Conservation (phyloP, 2,888 invertebrate species). For the Trichopoda pennipes region DNA sequence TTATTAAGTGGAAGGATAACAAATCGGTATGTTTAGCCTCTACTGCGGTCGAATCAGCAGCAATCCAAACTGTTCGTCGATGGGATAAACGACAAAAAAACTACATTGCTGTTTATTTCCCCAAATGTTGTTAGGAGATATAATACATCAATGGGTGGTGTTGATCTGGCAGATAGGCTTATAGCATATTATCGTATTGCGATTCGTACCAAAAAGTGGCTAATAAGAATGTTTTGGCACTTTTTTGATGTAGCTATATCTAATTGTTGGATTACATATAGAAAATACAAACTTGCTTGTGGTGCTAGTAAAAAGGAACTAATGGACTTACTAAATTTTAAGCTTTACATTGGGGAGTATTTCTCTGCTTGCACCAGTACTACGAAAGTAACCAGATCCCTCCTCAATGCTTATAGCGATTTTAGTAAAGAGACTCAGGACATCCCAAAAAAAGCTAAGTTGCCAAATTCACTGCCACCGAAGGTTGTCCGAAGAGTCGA, state of each 20-base stretch:
- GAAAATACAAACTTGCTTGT: slow-evolving; percentile 7
- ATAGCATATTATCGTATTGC: too few relatives aligned
- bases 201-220: slow-evolving; percentile 3
- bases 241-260: slow-evolving; percentile 8
- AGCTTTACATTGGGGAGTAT: neutral
- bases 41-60: too few relatives aligned
- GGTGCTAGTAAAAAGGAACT: slow-evolving; percentile 2
- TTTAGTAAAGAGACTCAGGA: neutral
- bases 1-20: neutral
- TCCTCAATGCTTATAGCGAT: neutral
- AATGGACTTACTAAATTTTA: slow-evolving; percentile 8
- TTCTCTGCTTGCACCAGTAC: slow-evolving; percentile 9
- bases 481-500: slow-evolving; percentile 7
- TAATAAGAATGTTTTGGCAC: slow-evolving; percentile 4
- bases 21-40: too few relatives aligned
- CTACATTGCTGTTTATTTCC: too few relatives aligned
- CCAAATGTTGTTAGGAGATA: too few relatives aligned
- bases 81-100: too few relatives aligned
- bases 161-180: too few relatives aligned
- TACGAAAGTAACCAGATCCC: slow-evolving; percentile 8
- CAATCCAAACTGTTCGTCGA: too few relatives aligned
- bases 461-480: slow-evolving; percentile 7
- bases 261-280: slow-evolving; percentile 16
- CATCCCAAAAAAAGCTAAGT: neutral
- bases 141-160: too few relatives aligned